Conservation (phyloP, 2,113 vertebrate genomes). For the Daboia siamensis region DNA sequence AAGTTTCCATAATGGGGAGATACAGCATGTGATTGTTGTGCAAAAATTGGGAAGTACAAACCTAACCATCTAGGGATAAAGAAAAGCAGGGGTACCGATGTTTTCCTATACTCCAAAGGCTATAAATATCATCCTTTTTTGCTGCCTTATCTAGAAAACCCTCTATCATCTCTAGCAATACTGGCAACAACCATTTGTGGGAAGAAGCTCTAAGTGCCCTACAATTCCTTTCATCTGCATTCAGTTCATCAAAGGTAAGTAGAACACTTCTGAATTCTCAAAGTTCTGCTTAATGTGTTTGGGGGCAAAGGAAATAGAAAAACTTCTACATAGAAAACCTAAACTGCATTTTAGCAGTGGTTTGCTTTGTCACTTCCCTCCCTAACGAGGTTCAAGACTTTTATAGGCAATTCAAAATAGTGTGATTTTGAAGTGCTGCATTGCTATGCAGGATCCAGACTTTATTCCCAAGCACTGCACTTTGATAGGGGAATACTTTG, state of each 20-base stretch:
- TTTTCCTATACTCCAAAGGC: not conserved
- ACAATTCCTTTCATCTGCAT: not conserved
- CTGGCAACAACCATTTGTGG: rapidly evolving
- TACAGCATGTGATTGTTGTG: not conserved
- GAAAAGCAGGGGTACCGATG: rapidly evolving
- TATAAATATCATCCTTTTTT: not conserved
- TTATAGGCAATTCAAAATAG: not conserved
- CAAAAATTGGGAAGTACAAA: constrained; percentile 9
- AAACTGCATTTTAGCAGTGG: not conserved
- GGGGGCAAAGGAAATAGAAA: not conserved
- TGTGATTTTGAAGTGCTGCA: not conserved
- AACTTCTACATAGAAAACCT: not conserved
- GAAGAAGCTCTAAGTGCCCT: not conserved
- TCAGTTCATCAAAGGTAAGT: constrained; percentile 44
- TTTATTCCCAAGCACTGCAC: not conserved
- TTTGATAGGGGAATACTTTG: not conserved
- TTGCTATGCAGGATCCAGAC: not conserved
- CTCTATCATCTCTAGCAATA: not conserved
- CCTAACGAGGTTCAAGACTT: not conserved
- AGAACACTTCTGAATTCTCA: not conserved
- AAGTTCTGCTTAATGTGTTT: not conserved
- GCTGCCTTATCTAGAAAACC: not conserved
- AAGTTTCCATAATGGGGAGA: not conserved
- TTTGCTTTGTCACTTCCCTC: not conserved
- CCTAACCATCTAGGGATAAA: constrained; percentile 2